These are phyloP conservation scores for Solenopsis invicta DNA, from an alignment of 1,140 invertebrate species.

Conservation along the genomic window DNA sequence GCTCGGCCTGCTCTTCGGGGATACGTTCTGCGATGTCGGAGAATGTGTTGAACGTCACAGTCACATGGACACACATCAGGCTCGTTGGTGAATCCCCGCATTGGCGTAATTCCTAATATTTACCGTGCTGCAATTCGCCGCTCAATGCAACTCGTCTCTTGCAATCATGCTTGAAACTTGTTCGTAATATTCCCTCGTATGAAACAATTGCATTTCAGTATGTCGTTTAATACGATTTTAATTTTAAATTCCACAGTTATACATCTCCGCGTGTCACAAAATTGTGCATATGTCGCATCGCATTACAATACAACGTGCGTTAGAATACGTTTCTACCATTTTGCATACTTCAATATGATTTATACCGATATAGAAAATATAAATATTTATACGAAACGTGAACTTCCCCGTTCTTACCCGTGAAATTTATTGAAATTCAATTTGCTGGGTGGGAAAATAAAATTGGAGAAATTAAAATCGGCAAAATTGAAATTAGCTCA, in stretches of 20 bases:
- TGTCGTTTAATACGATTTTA: constrained; percentile 16
- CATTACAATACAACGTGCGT: neutral
- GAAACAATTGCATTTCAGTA: neutral
- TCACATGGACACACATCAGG: constrained; percentile 74
- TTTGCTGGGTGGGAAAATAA: neutral
- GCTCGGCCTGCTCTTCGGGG: constrained; percentile 71
- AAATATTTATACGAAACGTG: constrained; percentile 41
- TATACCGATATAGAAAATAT: neutral
- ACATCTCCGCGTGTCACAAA: constrained; percentile 6
- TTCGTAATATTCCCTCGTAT: neutral
- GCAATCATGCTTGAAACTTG: neutral
- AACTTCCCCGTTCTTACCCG: neutral
- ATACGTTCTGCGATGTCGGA: constrained; percentile 60
- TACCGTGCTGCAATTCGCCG: neutral
- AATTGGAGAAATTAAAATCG: constrained; percentile 19
- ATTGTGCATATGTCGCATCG: neutral
- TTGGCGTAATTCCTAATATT: constrained; percentile 59
- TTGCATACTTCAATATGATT: neutral
- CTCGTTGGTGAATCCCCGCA: constrained; percentile 26
- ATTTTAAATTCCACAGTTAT: constrained; percentile 5
- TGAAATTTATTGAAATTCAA: constrained; percentile 17
- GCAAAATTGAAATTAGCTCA: constrained; percentile 36
- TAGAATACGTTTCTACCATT: neutral
- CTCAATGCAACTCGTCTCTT: neutral
- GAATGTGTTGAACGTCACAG: constrained; percentile 84